Conservation (phyloP, 2,113 vertebrate species). For the Eupsittula cactorum region DNA sequence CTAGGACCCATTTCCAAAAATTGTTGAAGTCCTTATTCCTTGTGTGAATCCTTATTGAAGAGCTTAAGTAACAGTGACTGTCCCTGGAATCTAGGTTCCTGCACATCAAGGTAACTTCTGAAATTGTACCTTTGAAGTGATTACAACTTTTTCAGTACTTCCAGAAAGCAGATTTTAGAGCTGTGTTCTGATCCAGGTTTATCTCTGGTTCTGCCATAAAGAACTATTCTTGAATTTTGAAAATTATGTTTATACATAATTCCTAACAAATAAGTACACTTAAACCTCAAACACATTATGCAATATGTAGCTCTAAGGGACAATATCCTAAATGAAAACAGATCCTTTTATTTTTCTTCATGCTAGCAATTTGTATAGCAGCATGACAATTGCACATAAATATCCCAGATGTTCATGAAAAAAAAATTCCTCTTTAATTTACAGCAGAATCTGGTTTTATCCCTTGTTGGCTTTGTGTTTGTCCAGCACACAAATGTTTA, state of each 20-base stretch:
- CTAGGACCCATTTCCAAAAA: background rate
- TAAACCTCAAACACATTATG: constrained; percentile 39
- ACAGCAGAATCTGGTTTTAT: constrained; percentile 33
- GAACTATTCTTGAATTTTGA: background rate
- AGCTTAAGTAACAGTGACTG: background rate
- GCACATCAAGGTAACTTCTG: background rate
- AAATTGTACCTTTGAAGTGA: background rate
- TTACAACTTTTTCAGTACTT: background rate
- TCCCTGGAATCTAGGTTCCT: background rate
- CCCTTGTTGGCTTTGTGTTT: constrained; percentile 26
- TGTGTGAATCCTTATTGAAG: too few relatives aligned
- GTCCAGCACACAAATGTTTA: background rate
- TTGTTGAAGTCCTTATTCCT: background rate
- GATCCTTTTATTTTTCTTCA: constrained; percentile 46
- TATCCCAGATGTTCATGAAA: constrained; percentile 52
- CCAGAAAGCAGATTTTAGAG: background rate
- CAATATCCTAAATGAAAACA: constrained; percentile 67
- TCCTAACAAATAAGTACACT: constrained; percentile 13
- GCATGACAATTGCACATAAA: background rate
- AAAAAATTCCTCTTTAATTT: constrained; percentile 48
- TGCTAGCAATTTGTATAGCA: constrained; percentile 62
- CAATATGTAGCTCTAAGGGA: constrained; percentile 32
- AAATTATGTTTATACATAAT: constrained; percentile 35
- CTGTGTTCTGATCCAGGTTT: background rate
- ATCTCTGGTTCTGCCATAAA: background rate